Evolutionary conservation across 2,113 vertebrate species (phyloP), one percentile per base, ranked within the genome.

Genomic region (Podarcis cretensis): DNA sequence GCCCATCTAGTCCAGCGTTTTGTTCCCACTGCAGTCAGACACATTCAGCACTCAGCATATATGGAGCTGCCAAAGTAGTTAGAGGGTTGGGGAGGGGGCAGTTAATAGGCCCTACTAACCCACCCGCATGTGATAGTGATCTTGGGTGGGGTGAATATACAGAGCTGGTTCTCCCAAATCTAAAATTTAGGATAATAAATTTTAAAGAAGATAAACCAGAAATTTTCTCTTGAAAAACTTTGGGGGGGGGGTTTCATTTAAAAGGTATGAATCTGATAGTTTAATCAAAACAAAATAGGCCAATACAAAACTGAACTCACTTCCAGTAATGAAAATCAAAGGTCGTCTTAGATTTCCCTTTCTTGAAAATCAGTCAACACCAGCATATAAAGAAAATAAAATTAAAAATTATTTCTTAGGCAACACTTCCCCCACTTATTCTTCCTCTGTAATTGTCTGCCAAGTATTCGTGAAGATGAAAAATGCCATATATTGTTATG

Each of bases 391-490:
- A 85, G 71, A 76, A 85, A 85, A 85, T 63, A 30, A 63, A 75
- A 76, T 30, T 76, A 8, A 63, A 74, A 18, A 37, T 16, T 59
- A 81, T 79, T 71, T 65, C 74, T 71, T 71, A 81, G 43, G 86
- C 69, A 75, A 43, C 74, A 21, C 32, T 54, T 27, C 43, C 14
- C 21, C 21, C 13, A 25, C 40, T 27, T 69, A 59, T 75, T 75
- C 32, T 74, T 88, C 73, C 78, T 65, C 25, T 10, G 54, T 80
- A 79, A 80, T 79, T 80, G 66, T 63, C 83, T 89, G 76, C 54
- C 54, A 85, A 85, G 43, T 73, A 65, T 81, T 80, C 48, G 25
- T 74, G 37, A 80, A 66, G 54, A 85, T 73, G 59, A 85, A 89
- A 85, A 81, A 65, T 80, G 83, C 68, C 27, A 32, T 30, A 43